Conservation (phyloP, 2,888 invertebrate genomes). For the Asteroscopus sphinx region DNA sequence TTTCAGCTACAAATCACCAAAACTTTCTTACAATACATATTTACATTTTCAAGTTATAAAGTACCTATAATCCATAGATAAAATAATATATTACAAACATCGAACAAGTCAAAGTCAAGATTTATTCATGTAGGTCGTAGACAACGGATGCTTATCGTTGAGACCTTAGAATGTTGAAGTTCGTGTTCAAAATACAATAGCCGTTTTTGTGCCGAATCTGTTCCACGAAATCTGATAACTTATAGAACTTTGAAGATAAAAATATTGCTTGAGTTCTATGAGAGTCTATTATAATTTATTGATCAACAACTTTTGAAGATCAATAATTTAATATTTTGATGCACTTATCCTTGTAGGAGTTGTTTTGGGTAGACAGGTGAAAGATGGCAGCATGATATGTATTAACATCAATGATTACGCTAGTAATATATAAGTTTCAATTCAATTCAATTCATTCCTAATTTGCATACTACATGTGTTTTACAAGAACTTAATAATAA, state of each 20-base stretch:
- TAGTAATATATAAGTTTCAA: too few species aligned
- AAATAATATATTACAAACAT: constrained; percentile 13
- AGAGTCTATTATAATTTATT: not conserved
- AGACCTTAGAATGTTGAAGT: constrained; percentile 33
- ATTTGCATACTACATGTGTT: too few species aligned
- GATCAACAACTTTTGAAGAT: not conserved
- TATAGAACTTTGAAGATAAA: constrained; percentile 14
- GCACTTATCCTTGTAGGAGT: not conserved
- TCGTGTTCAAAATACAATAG: constrained; percentile 21
- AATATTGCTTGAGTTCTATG: not conserved
- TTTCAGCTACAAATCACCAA: too few species aligned
- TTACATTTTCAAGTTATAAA: not conserved
- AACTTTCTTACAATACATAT: too few species aligned
- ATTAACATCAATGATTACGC: too few species aligned
- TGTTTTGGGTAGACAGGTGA: too few species aligned
- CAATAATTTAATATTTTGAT: too few species aligned
- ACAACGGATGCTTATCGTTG: constrained; percentile 35
- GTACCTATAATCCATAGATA: not conserved
- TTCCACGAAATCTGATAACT: constrained; percentile 13
- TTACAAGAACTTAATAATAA: too few species aligned
- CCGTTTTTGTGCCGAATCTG: constrained; percentile 32
- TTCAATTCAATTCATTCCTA: too few species aligned
- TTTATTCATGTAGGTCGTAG: constrained; percentile 28
- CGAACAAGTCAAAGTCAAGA: constrained; percentile 23
- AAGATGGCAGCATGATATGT: not conserved